These are phyloP conservation scores for Polyodon spathula DNA, from an alignment of 2,113 vertebrate genomes.

Conservation along the genomic window DNA sequence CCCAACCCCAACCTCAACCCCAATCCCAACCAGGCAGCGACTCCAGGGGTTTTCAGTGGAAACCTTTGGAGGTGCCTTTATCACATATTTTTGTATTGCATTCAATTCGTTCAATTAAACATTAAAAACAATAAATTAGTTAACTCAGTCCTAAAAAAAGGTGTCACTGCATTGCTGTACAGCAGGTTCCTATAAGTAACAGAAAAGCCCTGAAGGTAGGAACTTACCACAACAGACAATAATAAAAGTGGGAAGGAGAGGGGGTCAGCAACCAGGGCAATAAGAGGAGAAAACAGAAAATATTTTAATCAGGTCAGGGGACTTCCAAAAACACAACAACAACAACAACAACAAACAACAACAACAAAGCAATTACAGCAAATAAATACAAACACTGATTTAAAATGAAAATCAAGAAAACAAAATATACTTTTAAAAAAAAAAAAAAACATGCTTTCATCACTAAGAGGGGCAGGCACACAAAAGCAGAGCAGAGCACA, in stretches of 20 bases:
- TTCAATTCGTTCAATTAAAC: neutral
- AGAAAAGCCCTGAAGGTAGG: conserved; percentile 70
- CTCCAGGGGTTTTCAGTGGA: neutral
- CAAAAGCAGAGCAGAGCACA: conserved; percentile 16
- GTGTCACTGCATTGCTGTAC: conserved; percentile 10
- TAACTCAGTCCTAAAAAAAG: conserved; percentile 21
- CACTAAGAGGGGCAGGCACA: conserved; percentile 2
- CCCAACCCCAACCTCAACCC: conserved; percentile 11
- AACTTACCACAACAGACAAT: conserved; percentile 99
- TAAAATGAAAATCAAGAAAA: conserved; percentile 35
- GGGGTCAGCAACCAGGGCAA: conserved; percentile 90
- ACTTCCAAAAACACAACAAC: conserved; percentile 70
- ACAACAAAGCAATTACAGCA: conserved; percentile 57
- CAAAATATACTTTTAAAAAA: conserved; percentile 55
- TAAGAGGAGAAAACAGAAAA: conserved; percentile 96
- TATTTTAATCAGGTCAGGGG: conserved; percentile 86
- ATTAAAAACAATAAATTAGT: neutral
- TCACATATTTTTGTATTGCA: no score
- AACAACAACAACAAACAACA: conserved; percentile 56
- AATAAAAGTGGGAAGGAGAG: conserved; percentile 95
- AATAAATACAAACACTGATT: conserved; percentile 31
- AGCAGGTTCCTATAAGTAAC: conserved; percentile 33
- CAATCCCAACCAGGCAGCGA: neutral
- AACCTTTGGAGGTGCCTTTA: neutral
- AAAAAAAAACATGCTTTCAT: conserved; percentile 29